Conservation (phyloP, 2,888 invertebrate species). For the Luperina nickerlii region DNA sequence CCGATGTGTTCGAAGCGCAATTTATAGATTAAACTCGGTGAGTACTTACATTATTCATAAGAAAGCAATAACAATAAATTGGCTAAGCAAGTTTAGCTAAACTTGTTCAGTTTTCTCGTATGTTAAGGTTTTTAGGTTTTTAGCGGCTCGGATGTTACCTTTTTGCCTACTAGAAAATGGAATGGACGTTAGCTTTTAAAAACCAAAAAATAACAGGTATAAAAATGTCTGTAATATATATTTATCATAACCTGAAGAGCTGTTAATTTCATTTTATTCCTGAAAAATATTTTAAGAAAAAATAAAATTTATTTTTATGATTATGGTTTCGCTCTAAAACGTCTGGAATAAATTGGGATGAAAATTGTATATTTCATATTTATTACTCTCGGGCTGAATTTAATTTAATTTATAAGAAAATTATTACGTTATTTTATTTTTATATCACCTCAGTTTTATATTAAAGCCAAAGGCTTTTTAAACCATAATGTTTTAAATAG, state of each 20-base stretch:
- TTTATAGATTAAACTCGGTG: no score
- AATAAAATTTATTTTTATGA: background rate
- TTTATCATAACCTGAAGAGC: slow-evolving; percentile 10
- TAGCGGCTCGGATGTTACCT: no score
- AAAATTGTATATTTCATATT: slow-evolving; percentile 2
- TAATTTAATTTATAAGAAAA: slow-evolving; percentile 9
- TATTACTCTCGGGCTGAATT: background rate
- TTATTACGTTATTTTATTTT: background rate
- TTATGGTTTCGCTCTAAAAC: background rate
- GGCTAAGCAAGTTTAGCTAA: no score
- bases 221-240: background rate
- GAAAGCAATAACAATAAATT: no score
- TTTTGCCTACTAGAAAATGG: background rate
- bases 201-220: background rate
- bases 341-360: background rate
- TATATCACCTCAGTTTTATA: background rate
- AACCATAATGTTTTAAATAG: background rate
- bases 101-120: no score
- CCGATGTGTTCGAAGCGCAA: no score
- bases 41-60: no score
- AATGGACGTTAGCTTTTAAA: background rate
- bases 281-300: background rate
- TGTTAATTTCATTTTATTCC: background rate
- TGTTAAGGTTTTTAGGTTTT: no score
- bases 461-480: background rate